Evolutionary conservation across 1,140 invertebrate species (phyloP), one percentile per base, ranked within the genome.

Genomic region (Cydia fagiglandana): DNA sequence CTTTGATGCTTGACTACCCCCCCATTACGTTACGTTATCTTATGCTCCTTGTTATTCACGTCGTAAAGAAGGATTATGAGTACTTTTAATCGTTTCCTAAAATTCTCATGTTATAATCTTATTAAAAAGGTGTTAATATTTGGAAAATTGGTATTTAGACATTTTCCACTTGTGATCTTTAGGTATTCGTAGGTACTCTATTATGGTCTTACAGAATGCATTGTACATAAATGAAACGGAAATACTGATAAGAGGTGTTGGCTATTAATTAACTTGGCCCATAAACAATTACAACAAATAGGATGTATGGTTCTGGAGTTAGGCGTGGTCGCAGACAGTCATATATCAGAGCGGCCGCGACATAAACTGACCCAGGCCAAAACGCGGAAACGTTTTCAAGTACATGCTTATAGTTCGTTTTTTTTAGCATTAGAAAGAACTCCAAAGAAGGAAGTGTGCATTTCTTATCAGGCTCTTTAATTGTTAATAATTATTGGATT

Each of bases 301-400:
- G n/a, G 53, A 56, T 12, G 9, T 61, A 24, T 61, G 56, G 7
- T 61, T 10, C 9, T 24, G 56, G 7, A 10, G 56, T n/a, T n/a
- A 53, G 50, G 50, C n/a, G 50, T 53, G 50, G 50, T 17, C n/a
- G 50, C 17, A 47, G 10, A 15, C 47, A 53, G 15, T 17, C 50
- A 24, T 61, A 24, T 61, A 24, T 12, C 56, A 24, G 56, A 24
- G 56, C 17, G 53, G 7, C 15, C n/a, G 20, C 56, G 9, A 17
- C n/a, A 61, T 3, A 20, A 61, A 24, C 56, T 24, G 9, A 3
- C 7, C 17, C 2, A 15, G 28, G 4, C 64, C 24, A 70, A 70
- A 45, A 70, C 30, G 34, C 66, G 66, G 66, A 70, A 70, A 70
- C 66, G 17, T 70, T 70, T 70, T 70, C 66, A 70, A 70, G 66